Evolutionary conservation across 2,888 invertebrate species (phyloP).

Genomic region (Leptinotarsa haldemani): DNA sequence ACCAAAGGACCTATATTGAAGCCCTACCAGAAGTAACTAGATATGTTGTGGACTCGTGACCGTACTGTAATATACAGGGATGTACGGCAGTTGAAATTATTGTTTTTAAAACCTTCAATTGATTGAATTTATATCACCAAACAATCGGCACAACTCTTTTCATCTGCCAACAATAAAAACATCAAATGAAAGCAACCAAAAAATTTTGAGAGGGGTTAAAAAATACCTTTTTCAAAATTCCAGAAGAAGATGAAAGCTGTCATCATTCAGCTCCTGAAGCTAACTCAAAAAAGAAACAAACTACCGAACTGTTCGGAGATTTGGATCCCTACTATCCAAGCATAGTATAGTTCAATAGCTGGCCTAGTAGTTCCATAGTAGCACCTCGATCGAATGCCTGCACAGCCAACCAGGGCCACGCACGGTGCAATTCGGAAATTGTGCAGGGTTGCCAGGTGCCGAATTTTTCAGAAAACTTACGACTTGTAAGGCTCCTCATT

Average conservation of each 20-base stretch:
- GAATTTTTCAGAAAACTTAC: conserved; percentile 36
- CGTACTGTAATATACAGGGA: too few relatives aligned
- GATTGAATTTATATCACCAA: too few relatives aligned
- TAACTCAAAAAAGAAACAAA: not conserved
- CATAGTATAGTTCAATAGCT: conserved; percentile 60
- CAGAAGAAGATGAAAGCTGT: not conserved
- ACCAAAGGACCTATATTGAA: too few relatives aligned
- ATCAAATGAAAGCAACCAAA: not conserved
- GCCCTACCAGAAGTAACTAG: too few relatives aligned
- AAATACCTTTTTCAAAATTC: too few relatives aligned
- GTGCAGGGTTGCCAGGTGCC: conserved; percentile 56
- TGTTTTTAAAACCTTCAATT: too few relatives aligned
- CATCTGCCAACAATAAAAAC: not conserved
- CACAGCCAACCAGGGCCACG: conserved; percentile 67
- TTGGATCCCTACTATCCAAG: conserved; percentile 53
- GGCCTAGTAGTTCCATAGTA: conserved; percentile 60
- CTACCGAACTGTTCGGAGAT: conserved; percentile 38
- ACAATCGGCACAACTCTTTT: too few relatives aligned
- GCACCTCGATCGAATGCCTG: conserved; percentile 62
- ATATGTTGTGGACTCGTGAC: too few relatives aligned
- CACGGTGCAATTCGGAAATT: conserved; percentile 58
- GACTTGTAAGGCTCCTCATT: conserved; percentile 64
- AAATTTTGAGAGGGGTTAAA: not conserved
- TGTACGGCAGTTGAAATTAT: too few relatives aligned
- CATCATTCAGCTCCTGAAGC: not conserved